These are phyloP conservation scores for Elanus axillaris DNA, from an alignment of 2,113 vertebrate genomes.

Conservation along the genomic window DNA sequence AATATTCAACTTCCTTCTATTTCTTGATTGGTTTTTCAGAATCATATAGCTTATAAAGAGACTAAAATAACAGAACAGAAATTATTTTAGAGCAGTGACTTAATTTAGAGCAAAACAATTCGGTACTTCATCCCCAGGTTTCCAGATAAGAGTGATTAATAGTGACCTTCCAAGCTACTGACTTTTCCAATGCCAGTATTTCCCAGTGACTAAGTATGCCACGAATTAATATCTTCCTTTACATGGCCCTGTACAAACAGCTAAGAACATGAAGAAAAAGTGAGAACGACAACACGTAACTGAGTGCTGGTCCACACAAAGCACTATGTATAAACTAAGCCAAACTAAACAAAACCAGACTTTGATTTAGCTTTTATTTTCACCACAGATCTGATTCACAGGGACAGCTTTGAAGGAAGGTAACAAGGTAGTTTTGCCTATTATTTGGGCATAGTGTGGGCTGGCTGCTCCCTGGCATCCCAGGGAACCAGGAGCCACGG, in stretches of 20 bases:
- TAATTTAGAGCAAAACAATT: neutral
- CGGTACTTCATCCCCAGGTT: neutral
- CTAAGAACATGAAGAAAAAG: neutral
- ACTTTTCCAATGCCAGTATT: neutral
- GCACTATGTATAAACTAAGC: neutral
- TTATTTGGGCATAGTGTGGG: neutral
- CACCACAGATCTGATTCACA: neutral
- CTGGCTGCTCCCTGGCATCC: neutral
- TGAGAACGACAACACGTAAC: neutral
- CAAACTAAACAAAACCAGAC: neutral
- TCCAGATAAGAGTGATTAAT: neutral
- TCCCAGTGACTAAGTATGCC: neutral
- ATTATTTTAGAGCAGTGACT: neutral
- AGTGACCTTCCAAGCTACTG: neutral
- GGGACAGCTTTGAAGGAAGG: neutral
- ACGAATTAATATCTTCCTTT: neutral
- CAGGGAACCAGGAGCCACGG: neutral
- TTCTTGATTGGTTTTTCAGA: neutral
- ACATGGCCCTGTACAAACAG: neutral
- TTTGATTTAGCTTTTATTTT: neutral
- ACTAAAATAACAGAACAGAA: neutral
- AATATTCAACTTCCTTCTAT: neutral
- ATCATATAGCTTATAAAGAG: neutral
- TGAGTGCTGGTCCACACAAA: neutral
- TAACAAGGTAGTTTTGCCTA: neutral